Base-by-base conservation (phyloP, 2,888 invertebrate genomes). In the Agrochola lychnidis region DNA sequence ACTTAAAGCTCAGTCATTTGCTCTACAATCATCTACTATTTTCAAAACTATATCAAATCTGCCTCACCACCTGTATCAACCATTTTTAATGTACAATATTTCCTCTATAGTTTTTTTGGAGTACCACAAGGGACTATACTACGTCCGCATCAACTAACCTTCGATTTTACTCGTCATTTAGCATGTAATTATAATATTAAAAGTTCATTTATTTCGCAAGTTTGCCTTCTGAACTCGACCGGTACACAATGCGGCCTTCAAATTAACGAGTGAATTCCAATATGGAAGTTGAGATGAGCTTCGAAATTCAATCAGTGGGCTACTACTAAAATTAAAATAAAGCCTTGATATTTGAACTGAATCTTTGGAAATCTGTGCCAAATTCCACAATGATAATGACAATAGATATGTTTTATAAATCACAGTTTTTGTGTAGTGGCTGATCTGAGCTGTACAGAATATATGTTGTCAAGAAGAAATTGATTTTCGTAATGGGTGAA, bases 191-290 rank as follows among this genome's bases (percentile, higher is more conserved):
- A 74, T 25, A 81, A 84, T 82, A 84, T 80, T 75, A 66, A 82
- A 81, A 76, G 78, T 80, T 78, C 70, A 88, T 80, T 76, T 78
- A 76, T 88, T 86, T 88, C 79, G 75, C 73, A 82, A 88, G 75
- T 40, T 69, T 70, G 63, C 76, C 79, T 76, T 78, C 75, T 80
- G 82, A 87, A 76, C 77, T 78, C 73, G 40, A 72, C 56, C 70
- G 83, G 61, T 70, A 76, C 25, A 76, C 62, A 73, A 78, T 73
- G 68, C 30, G 76, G 42, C 88, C 86, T 86, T 85, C 76, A 61
- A 69, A 36, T 77, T 73, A 76, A 79, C 74, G 69, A 85, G 75
- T 77, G 45, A 59, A 73, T 77, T 77, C 73, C 64, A 74, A 76
- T 74, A 61, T 40, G 30, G 56, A 63, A 66, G 66, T 40, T 66